Percentiles rank a stretch among this genome's conserved stretches.
These are phyloP conservation scores for Drosophila punjabiensis DNA, from an alignment of 1,140 invertebrate genomes.

Conservation along the genomic window DNA sequence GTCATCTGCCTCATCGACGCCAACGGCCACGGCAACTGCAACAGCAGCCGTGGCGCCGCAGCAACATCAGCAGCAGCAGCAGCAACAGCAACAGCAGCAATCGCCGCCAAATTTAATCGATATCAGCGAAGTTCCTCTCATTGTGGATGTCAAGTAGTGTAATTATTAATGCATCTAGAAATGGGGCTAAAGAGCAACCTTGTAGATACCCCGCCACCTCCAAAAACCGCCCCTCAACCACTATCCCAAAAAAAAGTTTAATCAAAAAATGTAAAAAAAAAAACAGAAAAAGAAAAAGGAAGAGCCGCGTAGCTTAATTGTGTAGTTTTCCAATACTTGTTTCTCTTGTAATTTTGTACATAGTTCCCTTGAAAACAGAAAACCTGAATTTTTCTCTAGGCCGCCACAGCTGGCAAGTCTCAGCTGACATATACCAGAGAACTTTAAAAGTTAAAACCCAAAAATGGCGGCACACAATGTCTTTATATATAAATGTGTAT, in stretches of 20 bases:
- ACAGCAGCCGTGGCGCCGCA: slow-evolving; percentile 40
- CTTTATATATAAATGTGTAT: slow-evolving; percentile 62
- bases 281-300: slow-evolving; percentile 28
- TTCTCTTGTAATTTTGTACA: slow-evolving; percentile 77
- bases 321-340: slow-evolving; percentile 64
- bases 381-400: slow-evolving; percentile 61
- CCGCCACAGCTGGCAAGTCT: slow-evolving; percentile 36
- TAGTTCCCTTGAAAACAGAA: slow-evolving; percentile 42
- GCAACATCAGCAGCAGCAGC: slow-evolving; percentile 37
- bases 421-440: slow-evolving; percentile 54
- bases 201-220: slow-evolving; percentile 48
- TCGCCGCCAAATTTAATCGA: slow-evolving; percentile 85
- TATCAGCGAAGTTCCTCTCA: slow-evolving; percentile 85
- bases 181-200: slow-evolving; percentile 47
- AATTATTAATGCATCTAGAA: slow-evolving; percentile 78
- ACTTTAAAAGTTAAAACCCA: slow-evolving; percentile 52
- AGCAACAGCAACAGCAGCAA: slow-evolving; percentile 65
- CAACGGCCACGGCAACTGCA: slow-evolving; percentile 56
- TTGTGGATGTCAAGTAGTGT: slow-evolving; percentile 85
- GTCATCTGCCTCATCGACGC: slow-evolving; percentile 77
- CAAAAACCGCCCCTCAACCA: slow-evolving; percentile 7
- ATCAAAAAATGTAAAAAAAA: slow-evolving; percentile 63
- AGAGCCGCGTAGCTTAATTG: slow-evolving; percentile 69
- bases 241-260: slow-evolving; percentile 31
- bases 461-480: slow-evolving; percentile 32